These are phyloP conservation scores for Notamacropus eugenii DNA, from an alignment of 2,797 vertebrate species.

Conservation along the genomic window DNA sequence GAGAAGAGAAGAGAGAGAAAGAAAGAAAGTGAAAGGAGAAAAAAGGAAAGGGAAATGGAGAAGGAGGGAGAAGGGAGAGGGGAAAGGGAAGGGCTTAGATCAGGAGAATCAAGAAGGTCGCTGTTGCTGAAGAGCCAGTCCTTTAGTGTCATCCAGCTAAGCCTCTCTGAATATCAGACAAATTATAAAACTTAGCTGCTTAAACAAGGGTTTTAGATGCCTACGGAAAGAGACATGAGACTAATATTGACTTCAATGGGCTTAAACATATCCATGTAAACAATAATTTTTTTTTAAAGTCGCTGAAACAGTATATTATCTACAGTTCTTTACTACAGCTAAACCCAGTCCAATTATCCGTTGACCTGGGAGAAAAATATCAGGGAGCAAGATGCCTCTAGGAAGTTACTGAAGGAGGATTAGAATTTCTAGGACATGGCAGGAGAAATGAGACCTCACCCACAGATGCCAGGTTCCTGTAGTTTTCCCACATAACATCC, in stretches of 20 bases:
- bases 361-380: not conserved
- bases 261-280: not conserved
- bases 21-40: not conserved
- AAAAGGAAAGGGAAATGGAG: not conserved
- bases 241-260: not conserved
- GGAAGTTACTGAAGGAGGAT: not conserved
- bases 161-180: not conserved
- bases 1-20: not conserved
- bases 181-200: not conserved
- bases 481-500: constrained; percentile 61
- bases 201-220: not conserved
- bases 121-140: not conserved
- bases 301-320: not conserved
- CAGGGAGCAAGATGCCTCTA: not conserved
- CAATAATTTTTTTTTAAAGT: not conserved
- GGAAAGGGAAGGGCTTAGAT: not conserved
- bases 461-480: constrained; percentile 37
- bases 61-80: not conserved
- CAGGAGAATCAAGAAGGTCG: not conserved
- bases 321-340: not conserved
- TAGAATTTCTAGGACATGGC: not conserved
- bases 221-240: not conserved
- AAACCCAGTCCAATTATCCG: not conserved
- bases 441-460: constrained; percentile 26
- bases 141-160: not conserved